Evolutionary conservation across 2,888 invertebrate genomes (phyloP), one percentile per base, ranked within the genome.

Genomic region (Thelaira solivaga): DNA sequence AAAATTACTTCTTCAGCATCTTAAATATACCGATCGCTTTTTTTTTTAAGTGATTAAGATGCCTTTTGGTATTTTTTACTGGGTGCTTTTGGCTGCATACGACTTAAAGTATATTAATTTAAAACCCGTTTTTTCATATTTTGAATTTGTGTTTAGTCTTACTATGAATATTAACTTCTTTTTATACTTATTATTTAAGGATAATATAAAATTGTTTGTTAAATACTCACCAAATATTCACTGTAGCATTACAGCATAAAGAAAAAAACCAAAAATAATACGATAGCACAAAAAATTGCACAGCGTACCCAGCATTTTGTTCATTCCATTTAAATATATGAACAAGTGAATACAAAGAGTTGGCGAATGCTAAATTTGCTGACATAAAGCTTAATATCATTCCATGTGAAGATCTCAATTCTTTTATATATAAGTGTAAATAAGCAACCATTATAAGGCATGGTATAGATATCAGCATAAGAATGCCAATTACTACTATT

Each of bases 191-290:
- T 16, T 39, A 13, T 4, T n/a, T n/a, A n/a, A n/a, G n/a, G n/a
- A n/a, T n/a, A n/a, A 36, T 41, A 18, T 18, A 53, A n/a, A 22
- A 29, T n/a, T 36, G 6, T 31, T 16, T 57, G n/a, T n/a, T n/a
- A n/a, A n/a, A 74, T 51, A 77, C 85, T 85, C 80, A 86, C 89
- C 88, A 89, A 65, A 88, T 86, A 75, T 88, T 86, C 1, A 88
- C 6, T 0, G 85, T 81, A 5, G 88, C 86, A 82, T 89, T 89
- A 41, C 84, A 85, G 74, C 88, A 88, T 24, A 89, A 81, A 22
- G 84, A 85, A 11, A 87, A 81, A 43, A 87, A 84, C 89, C 89
- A 89, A 61, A 86, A 86, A 76, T 86, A 88, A 49, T 88, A 89
- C 8, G 88, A 84, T 18, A 89, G 64, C 76, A 89, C 85, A 43